phyloP scores from a whole-genome alignment of 2,113 vertebrate species.

The Sinocyclocheilus anshuiensis region DNA sequence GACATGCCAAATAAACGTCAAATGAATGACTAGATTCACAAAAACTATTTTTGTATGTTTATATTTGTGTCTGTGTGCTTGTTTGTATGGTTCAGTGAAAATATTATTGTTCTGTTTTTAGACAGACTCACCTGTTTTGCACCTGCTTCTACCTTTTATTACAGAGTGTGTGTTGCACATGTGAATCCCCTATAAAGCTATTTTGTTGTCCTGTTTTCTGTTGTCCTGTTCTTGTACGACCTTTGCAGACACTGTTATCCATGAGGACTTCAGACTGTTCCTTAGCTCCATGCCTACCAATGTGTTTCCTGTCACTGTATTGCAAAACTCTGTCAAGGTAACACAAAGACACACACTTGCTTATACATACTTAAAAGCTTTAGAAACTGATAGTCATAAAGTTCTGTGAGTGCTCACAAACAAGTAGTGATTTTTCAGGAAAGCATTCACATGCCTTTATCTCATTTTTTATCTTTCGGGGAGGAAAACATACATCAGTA shows the following conservation, averaged over 20 bases:
- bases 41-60: neutral
- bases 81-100: neutral
- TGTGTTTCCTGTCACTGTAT: constrained; percentile 83
- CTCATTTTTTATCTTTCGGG: neutral
- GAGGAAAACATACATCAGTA: constrained; percentile 8
- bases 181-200: neutral
- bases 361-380: neutral
- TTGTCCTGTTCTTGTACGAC: constrained; percentile 28
- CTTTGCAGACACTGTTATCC: constrained; percentile 72
- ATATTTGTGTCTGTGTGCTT: constrained; percentile 21
- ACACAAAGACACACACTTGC: neutral
- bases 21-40: neutral
- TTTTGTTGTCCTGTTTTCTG: constrained; percentile 25
- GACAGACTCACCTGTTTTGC: neutral
- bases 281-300: constrained; percentile 84
- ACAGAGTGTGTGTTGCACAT: neutral
- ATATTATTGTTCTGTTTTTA: neutral
- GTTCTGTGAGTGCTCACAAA: neutral
- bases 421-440: neutral
- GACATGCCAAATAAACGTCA: neutral
- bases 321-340: constrained; percentile 88
- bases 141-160: neutral
- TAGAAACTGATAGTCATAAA: neutral
- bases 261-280: constrained; percentile 82
- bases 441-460: constrained; percentile 18